These are phyloP conservation scores for Anseranas semipalmata DNA, from an alignment of 2,113 vertebrate genomes.

Conservation along the genomic window DNA sequence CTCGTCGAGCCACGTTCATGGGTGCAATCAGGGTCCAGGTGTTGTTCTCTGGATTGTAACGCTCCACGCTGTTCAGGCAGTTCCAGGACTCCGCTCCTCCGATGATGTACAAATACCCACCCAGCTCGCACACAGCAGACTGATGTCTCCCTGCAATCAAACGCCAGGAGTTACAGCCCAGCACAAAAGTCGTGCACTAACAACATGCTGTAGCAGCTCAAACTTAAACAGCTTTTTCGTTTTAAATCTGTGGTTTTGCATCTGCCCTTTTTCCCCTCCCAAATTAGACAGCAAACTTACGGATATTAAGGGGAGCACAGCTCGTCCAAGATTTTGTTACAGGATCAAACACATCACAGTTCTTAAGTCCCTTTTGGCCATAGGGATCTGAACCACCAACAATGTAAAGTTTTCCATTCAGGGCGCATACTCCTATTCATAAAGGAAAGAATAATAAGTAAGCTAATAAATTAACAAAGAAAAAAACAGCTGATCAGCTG, in stretches of 20 bases:
- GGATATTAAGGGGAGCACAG: constrained; percentile 93
- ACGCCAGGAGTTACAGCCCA: background rate
- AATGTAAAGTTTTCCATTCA: constrained; percentile 92
- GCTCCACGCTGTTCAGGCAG: constrained; percentile 94
- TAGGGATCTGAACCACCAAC: constrained; percentile 97
- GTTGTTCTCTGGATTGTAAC: constrained; percentile 94
- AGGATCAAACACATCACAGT: constrained; percentile 96
- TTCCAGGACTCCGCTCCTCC: constrained; percentile 98
- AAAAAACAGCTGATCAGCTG: rapidly evolving
- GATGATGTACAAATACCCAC: constrained; percentile 90
- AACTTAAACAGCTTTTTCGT: rapidly evolving
- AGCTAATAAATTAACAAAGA: background rate
- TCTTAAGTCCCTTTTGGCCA: constrained; percentile 97
- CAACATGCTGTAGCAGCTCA: background rate
- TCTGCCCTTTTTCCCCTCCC: background rate
- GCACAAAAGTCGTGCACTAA: rapidly evolving
- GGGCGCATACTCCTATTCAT: constrained; percentile 88
- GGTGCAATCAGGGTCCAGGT: constrained; percentile 92
- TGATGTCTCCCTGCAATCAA: constrained; percentile 89
- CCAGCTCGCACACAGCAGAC: constrained; percentile 92
- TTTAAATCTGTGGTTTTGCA: background rate
- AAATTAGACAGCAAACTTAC: constrained; percentile 72
- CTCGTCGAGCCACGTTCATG: constrained; percentile 96
- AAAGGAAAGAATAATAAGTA: background rate
- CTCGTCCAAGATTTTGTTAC: constrained; percentile 91